Evolutionary conservation across 2,797 vertebrate genomes (phyloP), one percentile per base, ranked within the genome.

Genomic region (Coilia nasus): DNA sequence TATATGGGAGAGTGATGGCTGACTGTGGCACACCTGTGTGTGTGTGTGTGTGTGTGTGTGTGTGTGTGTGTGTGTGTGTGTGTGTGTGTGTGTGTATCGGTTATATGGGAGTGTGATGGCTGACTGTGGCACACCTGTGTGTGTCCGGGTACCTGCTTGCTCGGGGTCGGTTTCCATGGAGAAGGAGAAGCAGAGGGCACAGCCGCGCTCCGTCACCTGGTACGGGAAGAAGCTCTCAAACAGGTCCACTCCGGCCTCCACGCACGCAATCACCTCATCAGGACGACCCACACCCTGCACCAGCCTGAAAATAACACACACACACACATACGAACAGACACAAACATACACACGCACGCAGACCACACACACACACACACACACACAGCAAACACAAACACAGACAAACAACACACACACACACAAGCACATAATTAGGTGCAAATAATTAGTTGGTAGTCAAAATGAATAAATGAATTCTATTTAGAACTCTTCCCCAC

Each of bases 201-300:
- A 97, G 87, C 98, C 97, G 87, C 97, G 92, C 89, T 99, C 98
- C 0, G 98, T 97, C 93, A 96, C 97, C 93, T 97, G 96, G 92
- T 97, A 99, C 11, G 98, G 98, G 87, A 98, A 99, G 91, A 96
- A 97, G 84, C 97, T 95, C 94, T 99, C 98, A 89, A 99, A 99
- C 86, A 99, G 93, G 91, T 99, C 98, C 89, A 98, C 96, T 10
- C 98, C 98, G 2, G 95, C 97, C 91, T 98, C 96, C 85, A 97
- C 93, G 82, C 96, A 98, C 4, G 95, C 96, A 2, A 99, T 91
- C 62, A 99, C 97, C 88, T 99, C 97, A 84, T 99, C 98, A 1
- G 98, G 98, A 62, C 89, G 94, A 15, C 98, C 97, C 9, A 99
- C 87, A 0, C 98, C 97, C 82, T 96, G 96, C 87, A 99, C 93